Base-by-base conservation (phyloP, 2,888 invertebrate genomes). In the Drosophila pullipes region DNA sequence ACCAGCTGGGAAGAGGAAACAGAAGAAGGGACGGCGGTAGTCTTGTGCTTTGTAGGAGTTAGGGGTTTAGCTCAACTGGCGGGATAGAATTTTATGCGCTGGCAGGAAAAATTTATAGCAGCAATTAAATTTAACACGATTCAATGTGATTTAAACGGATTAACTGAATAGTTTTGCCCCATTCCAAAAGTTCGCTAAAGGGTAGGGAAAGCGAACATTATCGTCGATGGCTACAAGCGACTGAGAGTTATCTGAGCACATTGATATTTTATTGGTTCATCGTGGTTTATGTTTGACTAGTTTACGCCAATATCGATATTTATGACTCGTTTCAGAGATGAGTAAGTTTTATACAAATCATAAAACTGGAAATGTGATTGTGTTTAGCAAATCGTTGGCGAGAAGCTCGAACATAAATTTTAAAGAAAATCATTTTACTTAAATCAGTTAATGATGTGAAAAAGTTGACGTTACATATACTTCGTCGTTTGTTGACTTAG, bases 61-160 rank as follows among this genome's bases (percentile, higher is more conserved):
- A 41, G 28, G 4, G 57, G 60, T 39, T 55, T 53, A 44, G 44
- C 50, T 37, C 59, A 81, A 71, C 72, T 82, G 62, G 78, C 60
- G 70, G 83, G 81, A 90, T 86, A 74, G 75, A 85, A 90, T 76
- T 90, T 85, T 85, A 85, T 90, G 81, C 71, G 81, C 70, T 73
- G 73, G 69, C 72, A 61, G 73, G 78, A 53, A 60, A 86, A 89
- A 87, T 87, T 87, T 87, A 91, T 91, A 60, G 88, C 90, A 75
- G 81, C 91, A 87, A 87, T 87, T 87, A 87, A 87, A 91, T 82
- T 89, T 80, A 89, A 89, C 90, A 89, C 76, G 88, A 91, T 84
- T 76, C 72, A 76, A 78, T 76, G 88, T 78, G 90, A 84, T 89
- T 87, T 87, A 74, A 91, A 67, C 82, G 90, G 84, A 85, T 90